Conservation (phyloP, 1,140 invertebrate species). For the Megalonaias nervosa region DNA sequence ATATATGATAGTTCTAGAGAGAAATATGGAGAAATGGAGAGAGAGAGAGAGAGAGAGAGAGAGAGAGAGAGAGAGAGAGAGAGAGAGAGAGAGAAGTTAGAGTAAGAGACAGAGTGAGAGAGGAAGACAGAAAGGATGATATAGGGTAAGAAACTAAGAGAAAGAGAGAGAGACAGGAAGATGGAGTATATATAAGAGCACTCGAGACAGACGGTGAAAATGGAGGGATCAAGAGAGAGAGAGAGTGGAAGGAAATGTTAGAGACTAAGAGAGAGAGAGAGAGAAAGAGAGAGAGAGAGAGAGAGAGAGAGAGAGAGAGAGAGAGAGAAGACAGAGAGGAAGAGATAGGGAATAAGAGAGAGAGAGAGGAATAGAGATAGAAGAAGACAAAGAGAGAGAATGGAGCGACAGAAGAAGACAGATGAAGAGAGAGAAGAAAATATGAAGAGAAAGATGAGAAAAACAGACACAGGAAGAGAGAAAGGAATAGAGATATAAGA, state of each 20-base stretch:
- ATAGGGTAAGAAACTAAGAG: background rate
- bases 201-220: background rate
- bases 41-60: background rate
- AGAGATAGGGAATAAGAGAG: background rate
- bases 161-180: background rate
- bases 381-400: constrained; percentile 4
- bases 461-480: background rate
- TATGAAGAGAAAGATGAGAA: background rate
- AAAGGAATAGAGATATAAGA: background rate
- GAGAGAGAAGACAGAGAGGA: background rate
- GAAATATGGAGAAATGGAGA: background rate
- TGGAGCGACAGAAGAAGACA: background rate
- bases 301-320: background rate
- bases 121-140: background rate
- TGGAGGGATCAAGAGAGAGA: background rate
- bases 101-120: background rate
- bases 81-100: background rate
- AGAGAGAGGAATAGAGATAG: constrained; percentile 2
- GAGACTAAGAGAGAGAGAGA: background rate
- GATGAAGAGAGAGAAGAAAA: background rate
- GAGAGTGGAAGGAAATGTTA: too few relatives aligned
- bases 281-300: background rate
- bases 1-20: too few relatives aligned
- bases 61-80: constrained; percentile 4
- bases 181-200: background rate